Base-by-base conservation (phyloP, 2,888 invertebrate genomes). In the Adelphocoris suturalis region DNA sequence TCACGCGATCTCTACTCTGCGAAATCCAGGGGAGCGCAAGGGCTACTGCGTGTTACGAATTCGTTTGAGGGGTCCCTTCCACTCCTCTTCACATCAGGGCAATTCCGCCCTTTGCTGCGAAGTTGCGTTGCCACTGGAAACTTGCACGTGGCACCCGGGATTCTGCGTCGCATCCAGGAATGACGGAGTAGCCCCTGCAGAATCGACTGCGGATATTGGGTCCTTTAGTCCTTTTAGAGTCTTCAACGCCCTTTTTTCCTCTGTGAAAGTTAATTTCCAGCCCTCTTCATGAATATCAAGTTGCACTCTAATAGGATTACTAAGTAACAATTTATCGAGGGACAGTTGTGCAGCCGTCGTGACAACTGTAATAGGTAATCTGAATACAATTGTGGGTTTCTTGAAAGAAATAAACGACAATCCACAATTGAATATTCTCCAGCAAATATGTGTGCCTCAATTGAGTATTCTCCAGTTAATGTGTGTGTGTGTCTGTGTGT, bases 61-160 rank as follows among this genome's bases (percentile, higher is more conserved):
- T 23, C 47, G 82, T 82, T 82, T 82, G 52, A 61, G 12, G 3
- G 37, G 37, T 37, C 85, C 61, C 37, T 57, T n/a, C n/a, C n/a
- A n/a, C 55, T 23, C 37, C 85, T 28, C 61, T 84, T 14, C 55
- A 84, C 68, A 68, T 68, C 23, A 11, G 19, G 23, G 23, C 68
- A 28, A 28, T 27, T 27, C 85, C 61, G 28, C 48, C 46, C 85
- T 61, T 27, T 28, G 52, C 27, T 85, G 85, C 85, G 85, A 85
- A 85, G 85, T 85, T 57, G 85, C 61, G 85, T 85, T 85, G 85
- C 85, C 37, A 85, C 57, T 85, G 85, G 85, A 61, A 16, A 85
- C 85, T 85, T 85, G 57, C 85, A 85, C 85, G 85, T 85, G 85
- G 57, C 27, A 28, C 16, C 48, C 27, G 28, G n/a, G 9, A 57